A percentile compares a stretch with the other conserved stretches of the same genome.
Conservation (phyloP, 2,113 vertebrate species). For the Jacana jacana region DNA sequence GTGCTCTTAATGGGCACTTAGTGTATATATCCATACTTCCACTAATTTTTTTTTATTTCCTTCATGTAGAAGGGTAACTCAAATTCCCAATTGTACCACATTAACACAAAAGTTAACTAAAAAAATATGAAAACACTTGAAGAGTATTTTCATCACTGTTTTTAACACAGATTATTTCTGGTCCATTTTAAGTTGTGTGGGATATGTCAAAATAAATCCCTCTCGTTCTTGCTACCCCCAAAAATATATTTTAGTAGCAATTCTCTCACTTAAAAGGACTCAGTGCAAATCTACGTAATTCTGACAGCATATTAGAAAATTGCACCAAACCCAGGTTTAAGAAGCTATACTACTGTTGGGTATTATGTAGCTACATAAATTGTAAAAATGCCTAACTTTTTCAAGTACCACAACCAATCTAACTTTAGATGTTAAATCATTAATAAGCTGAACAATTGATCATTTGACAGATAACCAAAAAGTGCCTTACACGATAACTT, state of each 20-base stretch:
- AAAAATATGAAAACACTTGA: not conserved
- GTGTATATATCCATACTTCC: not conserved
- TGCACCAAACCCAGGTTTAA: not conserved
- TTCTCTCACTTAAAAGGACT: not conserved
- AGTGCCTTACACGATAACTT: not conserved
- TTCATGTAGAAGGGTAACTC: not conserved
- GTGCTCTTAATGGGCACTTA: not conserved
- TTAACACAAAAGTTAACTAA: not conserved
- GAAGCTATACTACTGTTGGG: not conserved
- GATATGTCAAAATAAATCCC: not conserved
- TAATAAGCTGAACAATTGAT: not conserved
- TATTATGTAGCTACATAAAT: not conserved
- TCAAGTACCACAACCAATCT: not conserved
- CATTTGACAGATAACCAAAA: not conserved
- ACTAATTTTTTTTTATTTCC: not conserved
- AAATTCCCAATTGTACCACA: not conserved
- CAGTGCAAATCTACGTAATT: not conserved
- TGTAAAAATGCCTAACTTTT: not conserved
- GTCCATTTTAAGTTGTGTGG: not conserved
- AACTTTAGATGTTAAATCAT: not conserved
- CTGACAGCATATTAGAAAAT: not conserved
- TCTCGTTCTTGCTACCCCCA: not conserved
- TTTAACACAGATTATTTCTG: not conserved
- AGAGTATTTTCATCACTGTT: not conserved
- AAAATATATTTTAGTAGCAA: not conserved